These are phyloP conservation scores for Tauraco erythrolophus DNA, from an alignment of 2,113 vertebrate species.

Conservation along the genomic window DNA sequence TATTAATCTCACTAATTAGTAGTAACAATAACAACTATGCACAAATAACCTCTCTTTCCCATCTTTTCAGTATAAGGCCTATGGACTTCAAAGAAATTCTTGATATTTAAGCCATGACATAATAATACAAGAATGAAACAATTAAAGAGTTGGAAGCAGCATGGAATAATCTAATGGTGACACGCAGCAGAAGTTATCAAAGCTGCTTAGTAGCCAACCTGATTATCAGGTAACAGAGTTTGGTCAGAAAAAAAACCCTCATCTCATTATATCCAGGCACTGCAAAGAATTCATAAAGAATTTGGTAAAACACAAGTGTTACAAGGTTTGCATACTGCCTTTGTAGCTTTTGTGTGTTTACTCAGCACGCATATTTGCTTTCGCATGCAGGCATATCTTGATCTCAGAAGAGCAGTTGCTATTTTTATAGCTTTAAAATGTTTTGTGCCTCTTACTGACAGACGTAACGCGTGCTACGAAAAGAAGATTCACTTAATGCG, in stretches of 20 bases:
- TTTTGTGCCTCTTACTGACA: not conserved
- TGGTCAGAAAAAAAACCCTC: not conserved
- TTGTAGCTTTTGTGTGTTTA: not conserved
- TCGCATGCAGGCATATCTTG: not conserved
- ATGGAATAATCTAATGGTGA: not conserved
- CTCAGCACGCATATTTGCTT: not conserved
- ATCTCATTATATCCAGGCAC: not conserved
- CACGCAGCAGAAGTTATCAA: not conserved
- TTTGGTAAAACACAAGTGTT: not conserved
- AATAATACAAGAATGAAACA: not conserved
- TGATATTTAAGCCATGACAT: not conserved
- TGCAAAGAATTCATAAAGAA: not conserved
- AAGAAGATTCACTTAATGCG: not conserved
- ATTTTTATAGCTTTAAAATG: not conserved
- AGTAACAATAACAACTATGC: not conserved
- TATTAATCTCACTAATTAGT: not conserved
- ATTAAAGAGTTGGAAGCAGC: not conserved
- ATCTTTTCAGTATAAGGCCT: not conserved
- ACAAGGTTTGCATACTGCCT: not conserved
- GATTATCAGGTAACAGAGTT: not conserved
- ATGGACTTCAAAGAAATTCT: not conserved
- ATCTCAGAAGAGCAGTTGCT: not conserved
- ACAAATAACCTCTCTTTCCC: not conserved
- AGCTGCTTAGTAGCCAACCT: not conserved
- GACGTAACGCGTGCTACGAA: accelerated